A percentile compares a stretch with the other conserved stretches of the same genome.
These are phyloP conservation scores for Aradus depressus DNA, from an alignment of 2,888 invertebrate species.

Conservation along the genomic window DNA sequence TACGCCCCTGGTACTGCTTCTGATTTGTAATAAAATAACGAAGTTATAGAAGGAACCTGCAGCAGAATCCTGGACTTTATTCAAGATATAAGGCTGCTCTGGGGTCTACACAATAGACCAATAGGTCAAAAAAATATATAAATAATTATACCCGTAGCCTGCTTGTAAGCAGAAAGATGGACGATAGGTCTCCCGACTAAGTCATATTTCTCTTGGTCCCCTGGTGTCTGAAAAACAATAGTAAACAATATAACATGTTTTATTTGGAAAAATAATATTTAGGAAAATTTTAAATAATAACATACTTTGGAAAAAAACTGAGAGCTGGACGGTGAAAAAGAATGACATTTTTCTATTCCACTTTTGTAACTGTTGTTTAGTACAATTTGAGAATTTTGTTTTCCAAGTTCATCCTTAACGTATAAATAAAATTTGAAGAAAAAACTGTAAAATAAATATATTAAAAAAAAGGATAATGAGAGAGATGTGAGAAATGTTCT, in stretches of 20 bases:
- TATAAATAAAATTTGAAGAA: constrained; percentile 45
- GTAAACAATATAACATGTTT: not conserved
- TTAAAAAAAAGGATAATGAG: constrained; percentile 1
- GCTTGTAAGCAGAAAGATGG: constrained; percentile 73
- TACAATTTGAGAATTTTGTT: constrained; percentile 28
- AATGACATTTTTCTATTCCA: constrained; percentile 47
- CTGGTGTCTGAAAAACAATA: constrained; percentile 37
- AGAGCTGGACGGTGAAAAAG: constrained; percentile 50
- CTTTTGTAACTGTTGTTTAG: constrained; percentile 38
- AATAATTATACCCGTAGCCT: constrained; percentile 51
- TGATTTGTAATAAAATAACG: too few relatives aligned
- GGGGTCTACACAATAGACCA: too few relatives aligned
- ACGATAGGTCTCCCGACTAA: constrained; percentile 68
- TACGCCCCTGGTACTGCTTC: too few relatives aligned
- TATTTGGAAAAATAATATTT: not conserved
- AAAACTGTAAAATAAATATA: constrained; percentile 33
- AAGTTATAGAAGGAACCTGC: too few relatives aligned
- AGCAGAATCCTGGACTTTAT: too few relatives aligned
- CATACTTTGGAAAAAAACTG: constrained; percentile 52
- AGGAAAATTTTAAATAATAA: not conserved
- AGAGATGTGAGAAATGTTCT: too few relatives aligned
- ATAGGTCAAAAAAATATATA: too few relatives aligned
- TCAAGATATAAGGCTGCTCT: too few relatives aligned
- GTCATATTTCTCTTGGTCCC: constrained; percentile 50
- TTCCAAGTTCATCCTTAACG: constrained; percentile 30